Evolutionary conservation across 1,140 invertebrate genomes (phyloP), one percentile per base, ranked within the genome.

Genomic region (Micrasema longulum): DNA sequence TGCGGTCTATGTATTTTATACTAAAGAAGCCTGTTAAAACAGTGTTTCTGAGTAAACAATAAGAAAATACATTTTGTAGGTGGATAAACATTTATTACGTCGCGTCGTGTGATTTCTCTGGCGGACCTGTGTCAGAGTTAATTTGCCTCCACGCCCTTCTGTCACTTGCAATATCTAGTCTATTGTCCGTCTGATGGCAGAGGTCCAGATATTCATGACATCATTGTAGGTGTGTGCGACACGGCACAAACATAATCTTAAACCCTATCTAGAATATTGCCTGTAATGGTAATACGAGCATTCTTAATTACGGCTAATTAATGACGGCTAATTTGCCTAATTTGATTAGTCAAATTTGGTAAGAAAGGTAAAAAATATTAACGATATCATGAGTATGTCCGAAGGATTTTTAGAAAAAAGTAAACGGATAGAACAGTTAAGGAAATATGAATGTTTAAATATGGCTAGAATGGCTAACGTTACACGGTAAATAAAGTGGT

Each of bases 91-190:
- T 52, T 52, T 20, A 22, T 52, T n/a, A n/a, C n/a, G n/a, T 22
- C 2, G 14, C 14, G n/a, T 7, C 48, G 20, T 23, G 20, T 22
- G 48, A 52, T 2, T 14, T 12, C 26, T 35, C 31, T 1, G 16
- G 55, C 20, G 16, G 36, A 60, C 35, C 35, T 38, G 55, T 60
- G 55, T 60, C 35, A 60, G 14, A 60, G 55, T 41, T 38, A 38
- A 60, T 60, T 60, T 20, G 55, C 55, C 14, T 38, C 31, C 36
- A 60, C 16, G 35, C 55, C 55, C 55, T 60, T 60, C 31, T 60
- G 50, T 53, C 50, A 53, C 12, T 38, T 60, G 55, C 55, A 60
- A 60, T 60, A 53, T 60, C 16, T 38, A 60, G 55, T 60, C 35
- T 12, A 60, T 60, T 60, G 55, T 60, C 18, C 9, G 55, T 60